phyloP scores from a whole-genome alignment of 2,113 vertebrate species.

The Motacilla tschutschensis region DNA sequence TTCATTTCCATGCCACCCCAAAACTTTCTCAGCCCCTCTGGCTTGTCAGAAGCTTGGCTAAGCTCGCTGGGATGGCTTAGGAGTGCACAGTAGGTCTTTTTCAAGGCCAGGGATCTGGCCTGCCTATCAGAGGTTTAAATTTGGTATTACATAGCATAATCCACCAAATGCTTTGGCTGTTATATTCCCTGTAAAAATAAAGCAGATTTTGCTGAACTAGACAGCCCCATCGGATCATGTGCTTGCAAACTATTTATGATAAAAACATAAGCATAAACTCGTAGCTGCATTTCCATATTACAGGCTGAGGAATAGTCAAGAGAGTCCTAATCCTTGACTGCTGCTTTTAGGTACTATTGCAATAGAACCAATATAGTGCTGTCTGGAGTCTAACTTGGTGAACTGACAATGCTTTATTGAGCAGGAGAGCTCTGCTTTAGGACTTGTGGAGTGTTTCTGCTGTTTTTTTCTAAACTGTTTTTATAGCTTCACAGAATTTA shows the following conservation, averaged over 20 bases:
- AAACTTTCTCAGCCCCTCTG: neutral
- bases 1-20: neutral
- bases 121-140: conserved; percentile 26
- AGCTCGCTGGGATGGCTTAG: neutral
- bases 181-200: conserved; percentile 23
- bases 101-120: conserved; percentile 1
- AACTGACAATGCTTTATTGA: neutral
- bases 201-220: conserved; percentile 14
- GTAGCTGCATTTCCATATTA: neutral
- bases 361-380: neutral
- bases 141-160: conserved; percentile 30
- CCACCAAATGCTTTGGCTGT: conserved; percentile 27
- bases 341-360: neutral
- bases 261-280: neutral
- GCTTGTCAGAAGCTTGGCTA: neutral
- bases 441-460: neutral
- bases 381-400: neutral
- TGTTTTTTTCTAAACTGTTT: neutral
- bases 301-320: neutral
- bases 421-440: neutral
- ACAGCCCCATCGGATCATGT: neutral
- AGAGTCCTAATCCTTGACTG: neutral
- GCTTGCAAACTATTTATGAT: neutral
- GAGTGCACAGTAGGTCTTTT: neutral
- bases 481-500: neutral